phyloP scores from a whole-genome alignment of 2,797 vertebrate genomes.

The Cheracebus regulus region DNA sequence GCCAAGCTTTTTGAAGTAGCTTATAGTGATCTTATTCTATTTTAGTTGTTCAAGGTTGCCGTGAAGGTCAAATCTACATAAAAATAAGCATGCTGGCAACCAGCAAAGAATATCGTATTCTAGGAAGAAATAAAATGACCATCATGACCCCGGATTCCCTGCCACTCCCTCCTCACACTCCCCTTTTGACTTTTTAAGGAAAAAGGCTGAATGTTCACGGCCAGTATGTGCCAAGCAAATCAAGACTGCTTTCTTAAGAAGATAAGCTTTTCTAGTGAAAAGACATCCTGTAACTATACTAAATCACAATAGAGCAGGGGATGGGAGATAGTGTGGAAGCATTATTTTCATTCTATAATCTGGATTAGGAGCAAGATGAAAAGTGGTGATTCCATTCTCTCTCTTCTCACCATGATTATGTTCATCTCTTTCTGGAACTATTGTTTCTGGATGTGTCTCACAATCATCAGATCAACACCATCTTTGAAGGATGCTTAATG shows the following conservation, averaged over 20 bases:
- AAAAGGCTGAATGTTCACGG: not conserved
- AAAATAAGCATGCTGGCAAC: constrained; percentile 58
- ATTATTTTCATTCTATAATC: not conserved
- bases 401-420: not conserved
- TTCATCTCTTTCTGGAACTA: not conserved
- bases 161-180: constrained; percentile 33
- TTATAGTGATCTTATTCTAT: constrained; percentile 65
- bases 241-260: constrained; percentile 33
- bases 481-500: not conserved
- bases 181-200: constrained; percentile 59
- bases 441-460: not conserved
- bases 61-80: constrained; percentile 42
- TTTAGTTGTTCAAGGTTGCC: constrained; percentile 59
- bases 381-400: not conserved
- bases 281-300: not conserved
- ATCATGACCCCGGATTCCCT: not conserved
- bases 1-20: constrained; percentile 49
- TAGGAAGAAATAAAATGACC: constrained; percentile 41
- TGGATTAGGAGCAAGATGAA: not conserved
- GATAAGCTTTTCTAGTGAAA: constrained; percentile 32
- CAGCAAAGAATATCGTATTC: constrained; percentile 60
- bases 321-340: not conserved
- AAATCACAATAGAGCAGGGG: not conserved
- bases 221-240: not conserved
- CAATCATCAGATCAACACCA: not conserved